Evolutionary conservation across 1,140 invertebrate species (phyloP).

Genomic region (Megalopta genalis): DNA sequence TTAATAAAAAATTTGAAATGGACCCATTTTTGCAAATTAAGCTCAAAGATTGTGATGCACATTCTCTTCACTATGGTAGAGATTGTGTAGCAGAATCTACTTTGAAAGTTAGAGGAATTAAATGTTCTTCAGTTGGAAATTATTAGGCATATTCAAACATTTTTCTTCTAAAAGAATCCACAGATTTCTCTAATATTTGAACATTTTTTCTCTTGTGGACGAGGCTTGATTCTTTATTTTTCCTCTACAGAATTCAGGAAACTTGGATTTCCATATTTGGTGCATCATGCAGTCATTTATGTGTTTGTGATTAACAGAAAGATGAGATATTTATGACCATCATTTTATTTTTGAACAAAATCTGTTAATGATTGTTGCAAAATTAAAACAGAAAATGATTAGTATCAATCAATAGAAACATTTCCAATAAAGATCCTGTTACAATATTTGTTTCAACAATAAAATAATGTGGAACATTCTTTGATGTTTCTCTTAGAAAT

Average conservation of each 20-base stretch:
- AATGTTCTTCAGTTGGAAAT: constrained; percentile 28
- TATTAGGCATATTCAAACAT: constrained; percentile 22
- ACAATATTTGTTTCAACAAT: neutral
- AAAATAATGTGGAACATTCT: constrained; percentile 3
- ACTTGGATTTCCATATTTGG: neutral
- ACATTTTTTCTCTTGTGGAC: constrained; percentile 35
- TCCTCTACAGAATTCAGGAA: neutral
- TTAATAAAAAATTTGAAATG: constrained; percentile 82
- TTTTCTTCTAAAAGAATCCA: constrained; percentile 25
- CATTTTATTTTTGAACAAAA: constrained; percentile 9
- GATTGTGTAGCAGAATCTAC: constrained; percentile 31
- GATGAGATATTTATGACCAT: constrained; percentile 13
- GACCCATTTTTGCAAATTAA: constrained; percentile 89
- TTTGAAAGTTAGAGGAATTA: constrained; percentile 28
- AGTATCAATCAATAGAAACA: neutral
- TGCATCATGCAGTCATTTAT: constrained; percentile 26
- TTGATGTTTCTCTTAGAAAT: neutral
- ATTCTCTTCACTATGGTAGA: constrained; percentile 35
- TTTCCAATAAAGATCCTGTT: neutral
- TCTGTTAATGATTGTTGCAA: constrained; percentile 20
- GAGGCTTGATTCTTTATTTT: neutral
- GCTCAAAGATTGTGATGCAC: constrained; percentile 80
- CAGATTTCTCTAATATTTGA: constrained; percentile 47
- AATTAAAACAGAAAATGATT: constrained; percentile 6
- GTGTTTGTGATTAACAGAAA: constrained; percentile 12